Evolutionary conservation across 2,797 vertebrate genomes (phyloP), one percentile per base, ranked within the genome.

Genomic region (Echiichthys vipera): DNA sequence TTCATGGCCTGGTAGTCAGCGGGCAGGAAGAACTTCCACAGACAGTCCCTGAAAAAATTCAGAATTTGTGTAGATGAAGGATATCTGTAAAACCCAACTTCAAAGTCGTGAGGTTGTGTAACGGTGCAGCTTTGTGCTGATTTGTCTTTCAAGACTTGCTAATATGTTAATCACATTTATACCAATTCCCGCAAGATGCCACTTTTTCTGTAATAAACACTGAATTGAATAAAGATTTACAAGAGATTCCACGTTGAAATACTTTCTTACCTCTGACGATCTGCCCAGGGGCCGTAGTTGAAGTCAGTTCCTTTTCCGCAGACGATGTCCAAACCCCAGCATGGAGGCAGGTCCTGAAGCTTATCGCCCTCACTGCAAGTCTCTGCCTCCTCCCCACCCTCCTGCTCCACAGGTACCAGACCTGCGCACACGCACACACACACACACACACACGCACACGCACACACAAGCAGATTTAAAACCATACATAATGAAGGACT

Each of bases 291-390:
- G 2, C 98, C 98, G 9, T 99, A 99, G 91, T 99, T 99, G 86
- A 99, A 98, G 80, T 99, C 97, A 2, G 98, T 99, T 89, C 98
- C 98, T 94, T 99, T 99, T 1, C 97, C 98, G 91, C 98, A 99
- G 67, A 99, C 98, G 7, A 99, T 99, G 75, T 99, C 98, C 81
- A 99, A 91, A 59, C 98, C 98, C 97, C 97, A 99, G 50, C 98
- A 99, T 0, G 98, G 98, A 54, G 98, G 98, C 50, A 99, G 90
- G 80, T 99, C 98, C 93, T 99, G 97, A 39, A 99, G 90, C 77
- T 98, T 97, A 78, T 96, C 95, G 34, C 94, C 96, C 84, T 99
- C 98, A 0, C 94, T 94, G 81, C 86, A 95, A 1, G 93, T 87
- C 88, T 98, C 97, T 34, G 88, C 93, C 32, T 98, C 94, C 39